Base-by-base conservation (phyloP, 2,888 invertebrate genomes). In the Drosophila tanythrix region DNA sequence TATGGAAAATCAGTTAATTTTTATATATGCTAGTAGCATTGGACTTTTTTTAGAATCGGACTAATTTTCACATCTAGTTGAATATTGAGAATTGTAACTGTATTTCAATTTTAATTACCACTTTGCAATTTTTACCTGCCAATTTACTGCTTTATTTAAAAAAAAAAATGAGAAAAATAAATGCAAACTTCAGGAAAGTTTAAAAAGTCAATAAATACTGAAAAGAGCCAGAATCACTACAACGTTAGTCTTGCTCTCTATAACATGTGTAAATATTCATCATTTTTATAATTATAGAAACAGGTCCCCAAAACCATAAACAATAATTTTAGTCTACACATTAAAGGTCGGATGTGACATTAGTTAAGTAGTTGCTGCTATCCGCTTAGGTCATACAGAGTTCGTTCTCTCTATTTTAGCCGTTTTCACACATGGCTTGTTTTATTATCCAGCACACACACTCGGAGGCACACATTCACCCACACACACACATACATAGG, bases 361-460 rank as follows among this genome's bases (percentile, higher is more conserved):
- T 25, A 15, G 46, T 46, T 46, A 15, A 7, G 50, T 65, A 2
- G 18, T 65, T 64, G 13, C n/a, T 46, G 18, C 27, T 46, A 35
- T 11, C 0, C 10, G 36, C 7, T 33, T n/a, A 79, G 70, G 52
- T 58, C 57, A 71, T 76, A 31, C 43, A 50, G 21, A 64, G 21
- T 75, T 80, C 76, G 76, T 62, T 71, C 38, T 59, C 29, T 58
- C n/a, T 27, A 46, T 25, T 53, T 46, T 27, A 38, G 35, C 51
- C 15, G 36, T 38, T 65, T 70, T 74, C 56, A 61, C 73, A 75
- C 78, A 71, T 70, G 78, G 53, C 60, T 69, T 67, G 35, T 82
- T 83, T 83, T 85, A 82, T 75, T 74, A 80, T 61, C 56, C 60
- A 43, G 11, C 35, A 25, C n/a, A 62, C 27, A 35, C 56, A 55